Percentiles rank a stretch among this genome's conserved stretches.
These are phyloP conservation scores for Cyanoliseus patagonus DNA, from an alignment of 2,113 vertebrate genomes.

Conservation along the genomic window DNA sequence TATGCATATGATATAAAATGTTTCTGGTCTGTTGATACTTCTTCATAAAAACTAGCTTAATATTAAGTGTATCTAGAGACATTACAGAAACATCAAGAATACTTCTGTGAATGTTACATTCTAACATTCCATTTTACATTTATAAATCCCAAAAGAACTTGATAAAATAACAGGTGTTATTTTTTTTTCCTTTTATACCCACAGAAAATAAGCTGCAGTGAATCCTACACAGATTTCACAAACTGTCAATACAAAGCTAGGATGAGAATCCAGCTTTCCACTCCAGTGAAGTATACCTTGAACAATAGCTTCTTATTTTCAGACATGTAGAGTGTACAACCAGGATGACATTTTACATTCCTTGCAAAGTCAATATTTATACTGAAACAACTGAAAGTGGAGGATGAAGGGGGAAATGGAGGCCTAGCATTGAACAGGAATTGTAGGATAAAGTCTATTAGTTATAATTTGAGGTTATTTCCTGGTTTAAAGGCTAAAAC, in stretches of 20 bases:
- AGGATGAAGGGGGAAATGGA: not conserved
- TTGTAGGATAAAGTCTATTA: not conserved
- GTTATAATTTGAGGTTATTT: not conserved
- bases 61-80: not conserved
- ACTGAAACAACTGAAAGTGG: not conserved
- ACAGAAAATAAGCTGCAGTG: not conserved
- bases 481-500: not conserved
- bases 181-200: slow-evolving; percentile 1
- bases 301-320: not conserved
- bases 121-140: not conserved
- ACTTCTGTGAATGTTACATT: not conserved
- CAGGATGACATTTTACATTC: not conserved
- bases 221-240: slow-evolving; percentile 9
- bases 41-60: not conserved
- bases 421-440: not conserved
- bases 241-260: not conserved
- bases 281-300: not conserved
- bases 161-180: slow-evolving; percentile 9
- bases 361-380: not conserved
- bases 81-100: not conserved
- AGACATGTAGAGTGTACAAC: not conserved
- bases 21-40: not conserved
- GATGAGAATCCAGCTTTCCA: not conserved
- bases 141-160: slow-evolving; percentile 1
- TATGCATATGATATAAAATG: not conserved